These are phyloP conservation scores for Acanthurus leucopareius DNA, from an alignment of 2,797 vertebrate genomes.

Conservation along the genomic window DNA sequence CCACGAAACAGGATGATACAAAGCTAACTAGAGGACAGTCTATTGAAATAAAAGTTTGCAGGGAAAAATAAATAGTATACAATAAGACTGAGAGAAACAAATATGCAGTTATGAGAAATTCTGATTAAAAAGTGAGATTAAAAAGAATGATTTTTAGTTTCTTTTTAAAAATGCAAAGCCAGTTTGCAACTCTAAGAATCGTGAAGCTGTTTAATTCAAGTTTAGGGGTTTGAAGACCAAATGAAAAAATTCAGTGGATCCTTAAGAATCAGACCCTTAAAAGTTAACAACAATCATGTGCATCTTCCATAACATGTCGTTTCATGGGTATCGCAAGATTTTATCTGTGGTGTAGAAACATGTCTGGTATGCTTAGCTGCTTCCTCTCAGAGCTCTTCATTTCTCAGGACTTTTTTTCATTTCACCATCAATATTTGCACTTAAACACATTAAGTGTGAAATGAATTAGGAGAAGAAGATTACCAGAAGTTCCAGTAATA, in stretches of 20 bases:
- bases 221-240: neutral
- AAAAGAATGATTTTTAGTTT: neutral
- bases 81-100: neutral
- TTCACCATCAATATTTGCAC: neutral
- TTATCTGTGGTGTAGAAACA: neutral
- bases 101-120: neutral
- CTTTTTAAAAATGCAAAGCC: neutral
- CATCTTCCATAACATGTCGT: neutral
- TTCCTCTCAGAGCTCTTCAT: neutral
- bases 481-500: neutral
- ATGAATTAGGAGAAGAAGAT: slow-evolving; percentile 21
- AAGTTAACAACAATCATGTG: neutral
- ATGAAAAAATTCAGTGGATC: no score
- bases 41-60: no score
- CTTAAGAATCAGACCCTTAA: neutral
- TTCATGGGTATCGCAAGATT: slow-evolving; percentile 5
- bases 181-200: neutral
- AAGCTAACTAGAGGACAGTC: no score
- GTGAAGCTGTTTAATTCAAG: neutral
- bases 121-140: neutral
- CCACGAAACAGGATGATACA: no score
- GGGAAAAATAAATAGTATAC: no score
- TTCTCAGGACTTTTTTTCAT: neutral
- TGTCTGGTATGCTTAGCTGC: neutral
- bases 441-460: slow-evolving; percentile 18